phyloP scores from a whole-genome alignment of 2,888 invertebrate genomes.

The Cotesia congregata region DNA sequence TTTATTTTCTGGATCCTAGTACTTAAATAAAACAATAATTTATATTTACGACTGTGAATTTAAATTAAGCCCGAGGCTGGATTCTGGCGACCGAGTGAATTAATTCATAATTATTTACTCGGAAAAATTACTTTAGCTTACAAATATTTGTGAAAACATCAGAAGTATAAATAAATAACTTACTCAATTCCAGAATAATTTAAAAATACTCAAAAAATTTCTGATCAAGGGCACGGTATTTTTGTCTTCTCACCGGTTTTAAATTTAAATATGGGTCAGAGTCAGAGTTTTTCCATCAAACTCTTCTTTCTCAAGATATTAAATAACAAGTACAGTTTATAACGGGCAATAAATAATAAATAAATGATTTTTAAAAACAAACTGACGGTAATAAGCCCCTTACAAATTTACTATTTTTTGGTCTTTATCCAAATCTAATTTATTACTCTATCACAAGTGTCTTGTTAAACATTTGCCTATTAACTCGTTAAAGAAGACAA shows the following conservation, averaged over 20 bases:
- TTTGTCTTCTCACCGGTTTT: constrained; percentile 54
- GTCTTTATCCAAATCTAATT: background rate
- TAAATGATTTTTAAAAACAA: background rate
- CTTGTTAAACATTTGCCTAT: background rate
- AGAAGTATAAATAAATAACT: constrained; percentile 6
- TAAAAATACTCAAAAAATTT: constrained; percentile 19
- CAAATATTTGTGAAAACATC: background rate
- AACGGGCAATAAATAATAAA: constrained; percentile 10
- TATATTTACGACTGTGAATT: background rate
- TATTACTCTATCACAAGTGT: background rate
- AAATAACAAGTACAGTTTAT: background rate
- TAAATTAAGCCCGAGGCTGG: constrained; percentile 13
- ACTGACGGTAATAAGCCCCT: background rate
- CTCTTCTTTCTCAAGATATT: background rate
- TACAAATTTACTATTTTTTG: background rate
- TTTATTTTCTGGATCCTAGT: too few species aligned
- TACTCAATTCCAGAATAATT: background rate
- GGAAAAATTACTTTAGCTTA: background rate
- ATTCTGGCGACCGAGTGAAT: background rate
- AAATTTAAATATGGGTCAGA: constrained; percentile 57
- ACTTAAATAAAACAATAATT: background rate
- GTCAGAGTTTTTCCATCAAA: constrained; percentile 31
- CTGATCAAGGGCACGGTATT: constrained; percentile 57
- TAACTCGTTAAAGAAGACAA: background rate
- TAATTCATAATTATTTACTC: constrained; percentile 4